Conservation (phyloP, 2,113 vertebrate species). For the Actenoides hombroni region DNA sequence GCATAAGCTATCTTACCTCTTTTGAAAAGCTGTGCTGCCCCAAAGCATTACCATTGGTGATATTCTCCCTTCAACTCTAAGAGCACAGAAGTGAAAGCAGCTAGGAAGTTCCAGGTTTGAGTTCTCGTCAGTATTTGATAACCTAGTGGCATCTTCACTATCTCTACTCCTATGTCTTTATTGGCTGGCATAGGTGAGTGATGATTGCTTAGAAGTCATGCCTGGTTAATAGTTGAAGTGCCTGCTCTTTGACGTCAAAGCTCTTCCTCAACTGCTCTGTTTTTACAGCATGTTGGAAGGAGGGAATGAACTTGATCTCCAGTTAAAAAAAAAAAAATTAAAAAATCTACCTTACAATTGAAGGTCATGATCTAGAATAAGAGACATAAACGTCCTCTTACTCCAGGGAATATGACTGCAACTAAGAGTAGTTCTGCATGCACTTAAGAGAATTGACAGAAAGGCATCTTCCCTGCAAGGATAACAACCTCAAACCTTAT, state of each 20-base stretch:
- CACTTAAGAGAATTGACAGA: background rate
- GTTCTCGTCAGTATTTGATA: background rate
- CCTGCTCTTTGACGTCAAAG: background rate
- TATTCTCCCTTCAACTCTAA: background rate
- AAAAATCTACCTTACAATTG: background rate
- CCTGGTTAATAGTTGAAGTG: background rate
- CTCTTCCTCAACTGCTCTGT: background rate
- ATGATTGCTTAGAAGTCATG: background rate
- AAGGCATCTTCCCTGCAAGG: background rate
- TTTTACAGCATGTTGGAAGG: background rate
- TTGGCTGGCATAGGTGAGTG: background rate
- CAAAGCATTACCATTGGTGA: background rate
- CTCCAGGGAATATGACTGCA: background rate
- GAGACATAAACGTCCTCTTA: background rate
- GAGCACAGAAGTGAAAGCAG: background rate
- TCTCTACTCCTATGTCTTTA: background rate
- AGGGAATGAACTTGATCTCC: background rate
- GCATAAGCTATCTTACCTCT: background rate
- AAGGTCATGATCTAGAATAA: background rate
- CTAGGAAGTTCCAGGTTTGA: background rate
- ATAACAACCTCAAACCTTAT: background rate
- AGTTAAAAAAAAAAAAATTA: background rate
- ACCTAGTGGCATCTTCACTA: background rate
- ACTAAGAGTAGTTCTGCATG: background rate
- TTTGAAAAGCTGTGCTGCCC: background rate